Conservation (phyloP, 53 echinoderm and acorn worm genomes). For the Paelopatides confundens region DNA sequence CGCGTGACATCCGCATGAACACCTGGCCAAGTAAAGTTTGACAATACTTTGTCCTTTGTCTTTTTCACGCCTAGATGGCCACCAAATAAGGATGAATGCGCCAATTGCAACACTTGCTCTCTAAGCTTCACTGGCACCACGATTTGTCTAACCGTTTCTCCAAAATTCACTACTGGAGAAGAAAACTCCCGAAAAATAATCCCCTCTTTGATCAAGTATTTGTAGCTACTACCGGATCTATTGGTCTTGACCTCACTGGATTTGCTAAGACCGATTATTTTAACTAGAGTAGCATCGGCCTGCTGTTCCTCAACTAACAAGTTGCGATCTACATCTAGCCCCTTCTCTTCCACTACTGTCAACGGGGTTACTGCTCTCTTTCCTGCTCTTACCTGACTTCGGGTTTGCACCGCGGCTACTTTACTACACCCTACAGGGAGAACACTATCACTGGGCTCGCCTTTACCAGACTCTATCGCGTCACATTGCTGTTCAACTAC, state of each 20-base stretch:
- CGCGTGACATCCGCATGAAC: slow-evolving; percentile 48
- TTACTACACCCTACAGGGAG: background rate
- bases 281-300: background rate
- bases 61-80: slow-evolving; percentile 50
- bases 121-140: background rate
- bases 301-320: background rate
- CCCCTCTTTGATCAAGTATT: too few species aligned
- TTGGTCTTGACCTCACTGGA: background rate
- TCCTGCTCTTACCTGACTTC: background rate
- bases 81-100: slow-evolving; percentile 34
- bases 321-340: background rate
- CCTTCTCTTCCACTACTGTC: background rate
- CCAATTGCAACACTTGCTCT: slow-evolving; percentile 36
- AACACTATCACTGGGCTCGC: background rate
- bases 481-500: too few species aligned
- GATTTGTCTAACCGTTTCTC: too few species aligned
- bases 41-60: slow-evolving; percentile 41
- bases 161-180: too few species aligned
- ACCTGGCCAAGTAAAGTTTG: slow-evolving; percentile 54
- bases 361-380: background rate
- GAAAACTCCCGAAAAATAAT: too few species aligned
- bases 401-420: background rate
- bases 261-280: background rate
- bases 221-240: slow-evolving; percentile 5
- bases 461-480: too few species aligned